Conservation (phyloP, 2,113 vertebrate genomes). For the Misgurnus mizolepis region DNA sequence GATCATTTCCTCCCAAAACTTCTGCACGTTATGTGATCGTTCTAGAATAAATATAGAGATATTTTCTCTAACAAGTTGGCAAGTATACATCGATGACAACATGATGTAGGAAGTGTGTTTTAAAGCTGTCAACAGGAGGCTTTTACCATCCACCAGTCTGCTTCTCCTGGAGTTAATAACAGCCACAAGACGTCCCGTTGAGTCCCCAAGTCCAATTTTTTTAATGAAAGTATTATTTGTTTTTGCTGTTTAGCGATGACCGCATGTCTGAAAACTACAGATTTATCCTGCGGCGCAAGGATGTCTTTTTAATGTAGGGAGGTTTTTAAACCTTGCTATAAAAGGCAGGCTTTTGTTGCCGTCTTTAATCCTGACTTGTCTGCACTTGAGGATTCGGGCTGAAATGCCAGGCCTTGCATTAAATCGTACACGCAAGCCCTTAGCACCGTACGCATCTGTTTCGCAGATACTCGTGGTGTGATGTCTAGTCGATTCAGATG, state of each 20-base stretch:
- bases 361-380: constrained; percentile 4
- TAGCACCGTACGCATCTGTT: constrained; percentile 25
- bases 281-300: background rate
- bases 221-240: constrained; percentile 48
- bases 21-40: constrained; percentile 57
- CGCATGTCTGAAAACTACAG: background rate
- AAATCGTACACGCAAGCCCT: constrained; percentile 1
- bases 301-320: constrained; percentile 8
- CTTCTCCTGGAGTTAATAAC: constrained; percentile 26
- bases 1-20: constrained; percentile 53
- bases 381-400: background rate
- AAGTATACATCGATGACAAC: constrained; percentile 60
- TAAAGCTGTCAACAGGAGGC: constrained; percentile 56
- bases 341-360: constrained; percentile 36
- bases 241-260: constrained; percentile 28
- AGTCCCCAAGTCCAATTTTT: constrained; percentile 14
- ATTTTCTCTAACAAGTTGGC: constrained; percentile 56
- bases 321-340: constrained; percentile 2
- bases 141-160: background rate
- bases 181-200: background rate
- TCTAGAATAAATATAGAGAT: constrained; percentile 61
- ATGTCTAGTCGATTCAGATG: constrained; percentile 48
- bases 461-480: constrained; percentile 49
- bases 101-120: constrained; percentile 63
- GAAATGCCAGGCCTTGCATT: constrained; percentile 23